Evolutionary conservation across 1,140 invertebrate genomes (phyloP), one percentile per base, ranked within the genome.

Genomic region (Nylanderia fulva): DNA sequence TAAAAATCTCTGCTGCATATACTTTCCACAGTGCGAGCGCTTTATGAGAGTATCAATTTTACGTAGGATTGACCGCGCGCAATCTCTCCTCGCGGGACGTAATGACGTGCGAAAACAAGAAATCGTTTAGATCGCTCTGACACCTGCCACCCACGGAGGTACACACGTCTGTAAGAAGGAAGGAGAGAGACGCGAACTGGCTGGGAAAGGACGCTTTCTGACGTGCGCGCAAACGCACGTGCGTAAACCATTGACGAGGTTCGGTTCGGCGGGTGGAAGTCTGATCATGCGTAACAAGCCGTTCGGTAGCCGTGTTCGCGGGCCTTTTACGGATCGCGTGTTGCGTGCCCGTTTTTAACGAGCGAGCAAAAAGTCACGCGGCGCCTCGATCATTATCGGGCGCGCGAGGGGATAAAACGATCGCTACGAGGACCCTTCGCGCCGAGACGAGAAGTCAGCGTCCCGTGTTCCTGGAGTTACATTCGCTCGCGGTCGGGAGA

Each of bases 351-450:
- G 21, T 64, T 52, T 77, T 82, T 82, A 72, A 74, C 54, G 68
- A 48, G 68, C 52, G 68, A 83, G 48, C 83, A 79, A 85, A 79
- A 66, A 54, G 74, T 79, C 83, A 11, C 48, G 24, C 36, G 36
- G 60, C 60, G 27, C 56, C 74, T 68, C 61, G 83, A 85, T 85
- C 83, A 76, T 85, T 85, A 85, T 85, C 83, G 60, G 74, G 83
- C 61, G 83, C 61, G 83, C 61, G 75, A 85, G 63, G 64, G 77
- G 72, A 77, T 85, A 85, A 85, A 85, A 85, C 83, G 83, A 85
- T 61, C 48, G 72, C 74, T 42, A 85, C 60, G 48, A 77, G 60
- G 61, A 66, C 45, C 60, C 42, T 24, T 21, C 33, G 45, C 45
- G 45, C 64, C 69, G 79, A 33, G 69, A 33, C 66, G 45, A 60